A percentile compares a stretch with the other conserved stretches of the same genome.
Evolutionary conservation across 2,797 vertebrate genomes (phyloP).

Genomic region (Coilia nasus): DNA sequence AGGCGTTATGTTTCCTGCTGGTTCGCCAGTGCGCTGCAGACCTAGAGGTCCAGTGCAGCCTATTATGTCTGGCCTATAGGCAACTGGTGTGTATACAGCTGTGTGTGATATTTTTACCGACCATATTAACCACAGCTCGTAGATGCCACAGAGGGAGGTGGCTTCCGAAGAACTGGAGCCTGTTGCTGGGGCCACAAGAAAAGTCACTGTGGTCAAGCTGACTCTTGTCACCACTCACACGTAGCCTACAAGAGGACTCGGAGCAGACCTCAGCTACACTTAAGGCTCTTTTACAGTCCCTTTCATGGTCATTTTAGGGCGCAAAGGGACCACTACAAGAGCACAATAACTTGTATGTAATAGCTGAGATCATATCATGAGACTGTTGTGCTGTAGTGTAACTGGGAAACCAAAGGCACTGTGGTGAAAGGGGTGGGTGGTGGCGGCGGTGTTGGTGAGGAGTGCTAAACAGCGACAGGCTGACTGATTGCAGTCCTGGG

Average conservation of each 20-base stretch:
- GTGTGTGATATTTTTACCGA: background rate
- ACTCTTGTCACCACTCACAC: background rate
- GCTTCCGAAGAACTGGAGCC: background rate
- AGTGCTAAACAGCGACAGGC: background rate
- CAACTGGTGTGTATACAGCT: background rate
- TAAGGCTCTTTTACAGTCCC: background rate
- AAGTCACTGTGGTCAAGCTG: background rate
- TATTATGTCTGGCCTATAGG: background rate
- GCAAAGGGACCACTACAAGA: constrained; percentile 9
- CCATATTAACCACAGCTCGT: background rate
- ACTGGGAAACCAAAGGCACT: background rate
- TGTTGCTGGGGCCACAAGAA: background rate
- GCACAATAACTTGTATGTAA: background rate
- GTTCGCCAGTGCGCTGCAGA: background rate
- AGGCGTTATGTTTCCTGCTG: background rate
- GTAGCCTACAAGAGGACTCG: background rate
- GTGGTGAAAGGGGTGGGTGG: background rate
- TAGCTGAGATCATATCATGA: background rate
- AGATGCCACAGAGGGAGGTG: background rate
- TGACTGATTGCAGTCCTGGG: background rate
- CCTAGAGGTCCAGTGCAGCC: background rate
- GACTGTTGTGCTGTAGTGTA: background rate
- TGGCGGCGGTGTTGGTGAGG: background rate
- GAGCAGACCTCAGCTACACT: background rate
- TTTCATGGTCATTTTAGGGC: background rate